A percentile compares a stretch with the other conserved stretches of the same genome.
Conservation (phyloP, 2,888 invertebrate species). For the Anagyrus pseudococci region DNA sequence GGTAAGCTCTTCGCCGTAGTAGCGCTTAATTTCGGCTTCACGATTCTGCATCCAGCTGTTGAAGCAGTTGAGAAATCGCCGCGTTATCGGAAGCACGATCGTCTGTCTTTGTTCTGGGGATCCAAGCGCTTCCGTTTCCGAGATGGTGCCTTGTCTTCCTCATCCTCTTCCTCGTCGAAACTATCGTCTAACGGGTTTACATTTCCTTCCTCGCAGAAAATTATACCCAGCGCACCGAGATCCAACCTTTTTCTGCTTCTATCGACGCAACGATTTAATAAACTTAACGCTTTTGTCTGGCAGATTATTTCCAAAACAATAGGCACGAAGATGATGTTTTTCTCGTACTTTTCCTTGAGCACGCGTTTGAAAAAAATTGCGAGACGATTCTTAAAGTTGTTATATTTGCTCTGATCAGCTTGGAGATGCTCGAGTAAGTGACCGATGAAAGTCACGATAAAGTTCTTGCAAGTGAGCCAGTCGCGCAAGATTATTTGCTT, state of each 20-base stretch:
- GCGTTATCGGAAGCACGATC: too few relatives aligned
- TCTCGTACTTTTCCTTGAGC: not conserved
- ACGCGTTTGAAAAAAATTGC: not conserved
- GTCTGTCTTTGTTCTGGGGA: slow-evolving; percentile 37
- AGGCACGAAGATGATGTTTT: slow-evolving; percentile 36
- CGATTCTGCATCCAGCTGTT: slow-evolving; percentile 53
- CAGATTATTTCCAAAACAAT: slow-evolving; percentile 42
- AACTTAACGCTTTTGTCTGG: not conserved
- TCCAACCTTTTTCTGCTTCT: not conserved
- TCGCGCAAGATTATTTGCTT: slow-evolving; percentile 56
- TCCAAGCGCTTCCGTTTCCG: slow-evolving; percentile 5
- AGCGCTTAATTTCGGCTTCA: slow-evolving; percentile 62
- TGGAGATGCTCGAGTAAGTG: not conserved
- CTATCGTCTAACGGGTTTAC: too few relatives aligned
- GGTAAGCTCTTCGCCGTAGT: slow-evolving; percentile 68
- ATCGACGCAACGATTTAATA: not conserved
- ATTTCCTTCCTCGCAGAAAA: slow-evolving; percentile 56
- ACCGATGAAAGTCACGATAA: slow-evolving; percentile 49
- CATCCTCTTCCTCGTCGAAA: too few relatives aligned
- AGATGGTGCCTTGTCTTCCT: too few relatives aligned
- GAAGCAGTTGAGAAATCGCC: slow-evolving; percentile 56
- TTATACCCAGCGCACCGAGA: not conserved
- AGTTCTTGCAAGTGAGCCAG: slow-evolving; percentile 50
- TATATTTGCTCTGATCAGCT: too few relatives aligned
- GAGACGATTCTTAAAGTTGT: not conserved